Base-by-base conservation (phyloP, 2,888 invertebrate species). In the Hyalella azteca region DNA sequence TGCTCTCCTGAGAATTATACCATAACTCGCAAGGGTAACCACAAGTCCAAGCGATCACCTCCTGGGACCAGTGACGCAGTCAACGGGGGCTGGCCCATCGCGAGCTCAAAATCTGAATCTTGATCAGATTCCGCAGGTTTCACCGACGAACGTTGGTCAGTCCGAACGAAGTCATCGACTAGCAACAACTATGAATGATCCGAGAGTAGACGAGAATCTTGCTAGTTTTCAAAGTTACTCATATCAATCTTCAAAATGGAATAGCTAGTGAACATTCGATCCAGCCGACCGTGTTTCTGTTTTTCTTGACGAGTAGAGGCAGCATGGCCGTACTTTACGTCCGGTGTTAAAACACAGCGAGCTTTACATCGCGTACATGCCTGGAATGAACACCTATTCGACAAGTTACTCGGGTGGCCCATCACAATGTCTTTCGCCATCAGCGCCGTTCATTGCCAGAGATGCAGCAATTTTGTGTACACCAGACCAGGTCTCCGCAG, bases 1-100 rank as follows among this genome's bases (percentile, higher is more conserved):
- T 93, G 95, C 88, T 95, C 96, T 89, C 96, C 89, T 15, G 90
- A 95, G 85, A 94, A 95, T 88, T 97, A 94, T 88, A 97, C 96
- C 11, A 96, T 97, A 86, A 96, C 96, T 7, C 91, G 97, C n/a
- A 91, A 94, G 85, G 94, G 94, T 19, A 94, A 94, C 88, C 54
- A 54, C 19, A 83, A 81, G 54, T 29, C 79, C n/a, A 83, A 83
- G 36, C 77, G 81, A 26, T 59, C 81, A 22, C 41, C 76, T 22
- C 73, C 83, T n/a, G n/a, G n/a, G 13, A 80, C 78, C 22, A 80
- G 79, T 59, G 73, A 79, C 29, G 32, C 79, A 32, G 81, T 80
- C n/a, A 32, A 32, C 11, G 81, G n/a, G n/a, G n/a, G n/a, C n/a
- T n/a, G n/a, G n/a, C n/a, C n/a, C n/a, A n/a, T n/a, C 80, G 26